Evolutionary conservation across 2,113 vertebrate species (phyloP), one percentile per base, ranked within the genome.

Genomic region (Butastur rufipennis): DNA sequence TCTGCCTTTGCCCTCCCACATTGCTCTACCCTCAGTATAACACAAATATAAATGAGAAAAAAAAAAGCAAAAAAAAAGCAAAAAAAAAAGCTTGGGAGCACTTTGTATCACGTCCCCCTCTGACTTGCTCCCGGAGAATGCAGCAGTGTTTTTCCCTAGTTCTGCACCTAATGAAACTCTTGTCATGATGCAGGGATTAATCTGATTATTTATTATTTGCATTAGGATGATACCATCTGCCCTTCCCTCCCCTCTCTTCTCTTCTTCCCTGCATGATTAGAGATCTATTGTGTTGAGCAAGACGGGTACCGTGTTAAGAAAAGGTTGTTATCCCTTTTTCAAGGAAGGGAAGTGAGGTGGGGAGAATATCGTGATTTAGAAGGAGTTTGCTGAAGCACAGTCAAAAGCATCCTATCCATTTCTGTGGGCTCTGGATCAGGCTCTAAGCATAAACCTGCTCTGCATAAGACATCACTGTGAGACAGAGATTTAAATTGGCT

Each of bases 181-280:
- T 94, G 91, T 96, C 72, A 73, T 91, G 84, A 89, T 61, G 66
- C 61, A 82, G 77, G 43, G 81, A 94, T 94, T 97, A 95, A 86
- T 96, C 73, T 95, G 91, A 68, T 91, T 96, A 91, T 97, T 97
- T 95, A 95, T 95, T 95, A 93, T 96, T 96, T 95, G 83, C 87
- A 87, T 94, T 93, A 96, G 43, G 74, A 87, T 79, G 73, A 94
- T 93, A 93, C 87, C 89, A 96, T 96, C 93, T 96, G 87, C 95
- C 91, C 65, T 94, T 95, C 55, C 47, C 70, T 95, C 38, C 53
- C 48, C 31, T 47, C 48, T 84, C 26, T 40, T 78, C 45, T 94
- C n/a, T 71, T 93, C n/a, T 62, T 89, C 34, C 34, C 43, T 68
- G 72, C 59, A 52, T 79, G 68, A 89, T 83, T 88, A 88, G 80